phyloP scores from a whole-genome alignment of 1,140 invertebrate species.

The Drosophila ficusphila region DNA sequence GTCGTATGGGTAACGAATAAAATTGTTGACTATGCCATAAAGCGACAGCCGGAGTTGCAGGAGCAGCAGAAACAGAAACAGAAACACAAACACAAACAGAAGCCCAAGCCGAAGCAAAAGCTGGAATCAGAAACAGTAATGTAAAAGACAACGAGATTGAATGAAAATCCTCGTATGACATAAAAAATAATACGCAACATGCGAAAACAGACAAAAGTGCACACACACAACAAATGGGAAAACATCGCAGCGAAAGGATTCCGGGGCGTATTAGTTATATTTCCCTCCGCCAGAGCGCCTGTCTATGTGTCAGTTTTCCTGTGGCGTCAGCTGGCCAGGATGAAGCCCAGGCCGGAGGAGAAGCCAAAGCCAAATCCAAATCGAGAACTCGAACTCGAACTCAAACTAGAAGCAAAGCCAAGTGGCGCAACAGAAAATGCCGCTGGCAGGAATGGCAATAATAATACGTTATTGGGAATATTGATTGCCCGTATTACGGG shows the following conservation, averaged over 20 bases:
- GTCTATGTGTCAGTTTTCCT: constrained; percentile 46
- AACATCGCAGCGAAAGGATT: constrained; percentile 60
- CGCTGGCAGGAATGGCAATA: constrained; percentile 55
- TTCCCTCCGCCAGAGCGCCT: constrained; percentile 12
- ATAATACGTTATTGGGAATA: constrained; percentile 74
- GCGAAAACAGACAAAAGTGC: constrained; percentile 48
- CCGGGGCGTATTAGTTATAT: constrained; percentile 67
- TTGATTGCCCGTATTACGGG: constrained; percentile 61
- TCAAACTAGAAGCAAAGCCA: no score
- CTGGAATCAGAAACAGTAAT: constrained; percentile 23
- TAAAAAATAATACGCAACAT: constrained; percentile 66
- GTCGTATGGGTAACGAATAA: constrained; percentile 61
- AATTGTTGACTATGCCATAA: constrained; percentile 70
- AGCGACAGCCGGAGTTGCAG: constrained; percentile 25
- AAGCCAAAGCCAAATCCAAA: constrained; percentile 10
- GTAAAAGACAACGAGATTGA: constrained; percentile 67
- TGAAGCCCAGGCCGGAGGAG: constrained; percentile 28
- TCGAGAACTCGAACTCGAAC: constrained; percentile 27
- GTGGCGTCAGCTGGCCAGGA: constrained; percentile 43
- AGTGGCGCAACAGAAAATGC: constrained; percentile 17
- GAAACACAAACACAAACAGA: neutral
- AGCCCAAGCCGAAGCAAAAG: no score
- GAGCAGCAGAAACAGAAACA: constrained; percentile 7
- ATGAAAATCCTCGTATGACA: constrained; percentile 67
- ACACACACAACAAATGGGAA: constrained; percentile 45